Evolutionary conservation across 2,888 invertebrate genomes (phyloP).

Genomic region (Epiblema foenella): DNA sequence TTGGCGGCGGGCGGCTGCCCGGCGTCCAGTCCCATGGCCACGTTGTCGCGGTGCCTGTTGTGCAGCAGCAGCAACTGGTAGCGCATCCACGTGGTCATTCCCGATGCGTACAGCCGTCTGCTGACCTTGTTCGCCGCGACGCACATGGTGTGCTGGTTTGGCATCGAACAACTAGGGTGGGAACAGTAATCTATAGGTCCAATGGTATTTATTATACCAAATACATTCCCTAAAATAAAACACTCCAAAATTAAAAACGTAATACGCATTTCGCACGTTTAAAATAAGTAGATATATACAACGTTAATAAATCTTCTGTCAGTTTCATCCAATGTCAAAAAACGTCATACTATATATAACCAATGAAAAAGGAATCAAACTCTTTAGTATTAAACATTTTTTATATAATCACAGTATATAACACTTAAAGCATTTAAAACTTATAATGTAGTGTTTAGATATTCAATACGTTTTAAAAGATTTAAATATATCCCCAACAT

Average conservation of each 20-base stretch:
- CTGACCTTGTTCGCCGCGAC: constrained; percentile 67
- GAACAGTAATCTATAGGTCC: constrained; percentile 57
- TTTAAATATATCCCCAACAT: too few relatives aligned
- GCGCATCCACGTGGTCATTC: constrained; percentile 79
- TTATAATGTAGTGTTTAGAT: too few relatives aligned
- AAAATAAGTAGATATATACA: constrained; percentile 13
- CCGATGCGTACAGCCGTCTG: constrained; percentile 71
- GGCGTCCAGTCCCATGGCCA: constrained; percentile 77
- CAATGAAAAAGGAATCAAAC: too few relatives aligned
- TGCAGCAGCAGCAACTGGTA: constrained; percentile 74
- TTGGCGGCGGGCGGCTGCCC: constrained; percentile 80
- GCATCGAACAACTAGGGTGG: constrained; percentile 76
- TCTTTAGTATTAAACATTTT: too few relatives aligned
- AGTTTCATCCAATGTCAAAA: background rate
- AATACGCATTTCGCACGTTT: constrained; percentile 55
- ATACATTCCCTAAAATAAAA: constrained; percentile 54
- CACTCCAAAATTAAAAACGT: constrained; percentile 58
- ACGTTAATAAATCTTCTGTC: constrained; percentile 19
- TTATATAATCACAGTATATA: too few relatives aligned
- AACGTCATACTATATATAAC: constrained; percentile 3
- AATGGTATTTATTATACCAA: constrained; percentile 45
- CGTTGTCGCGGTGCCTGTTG: constrained; percentile 77
- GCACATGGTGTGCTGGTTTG: constrained; percentile 77
- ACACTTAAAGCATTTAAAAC: too few relatives aligned
- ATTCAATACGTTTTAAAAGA: too few relatives aligned